Conservation (phyloP, 64 coral and sea anemone species). For the Anthopleura sola region DNA sequence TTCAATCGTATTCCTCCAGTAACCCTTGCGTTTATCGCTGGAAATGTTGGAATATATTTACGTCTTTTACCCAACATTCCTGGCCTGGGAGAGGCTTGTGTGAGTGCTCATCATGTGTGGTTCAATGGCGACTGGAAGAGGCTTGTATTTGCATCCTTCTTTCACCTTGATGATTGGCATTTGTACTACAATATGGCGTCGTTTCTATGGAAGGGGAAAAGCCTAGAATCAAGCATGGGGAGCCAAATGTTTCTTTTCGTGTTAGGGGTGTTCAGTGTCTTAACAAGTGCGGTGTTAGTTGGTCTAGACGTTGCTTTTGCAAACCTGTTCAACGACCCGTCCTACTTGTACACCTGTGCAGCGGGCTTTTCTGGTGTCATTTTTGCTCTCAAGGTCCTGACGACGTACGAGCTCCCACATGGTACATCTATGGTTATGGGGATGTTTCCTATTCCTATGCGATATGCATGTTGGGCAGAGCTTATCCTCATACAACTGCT, state of each 20-base stretch:
- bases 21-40: conserved; percentile 77
- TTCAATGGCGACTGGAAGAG: conserved; percentile 88
- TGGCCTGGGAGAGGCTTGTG: conserved; percentile 79
- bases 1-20: conserved; percentile 84
- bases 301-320: conserved; percentile 77
- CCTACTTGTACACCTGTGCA: conserved; percentile 85
- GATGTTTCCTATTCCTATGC: conserved; percentile 82
- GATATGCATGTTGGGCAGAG: conserved; percentile 92
- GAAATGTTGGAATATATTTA: conserved; percentile 89
- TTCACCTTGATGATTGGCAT: conserved; percentile 91
- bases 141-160: conserved; percentile 80
- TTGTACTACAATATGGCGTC: conserved; percentile 99
- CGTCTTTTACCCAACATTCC: conserved; percentile 61
- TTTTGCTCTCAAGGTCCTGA: conserved; percentile 97
- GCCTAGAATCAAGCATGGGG: conserved; percentile 69
- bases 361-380: conserved; percentile 96
- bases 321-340: conserved; percentile 55
- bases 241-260: conserved; percentile 69
- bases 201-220: conserved; percentile 96
- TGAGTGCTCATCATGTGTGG: conserved; percentile 88
- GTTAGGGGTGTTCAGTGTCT: conserved; percentile 68
- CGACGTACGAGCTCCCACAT: conserved; percentile 84
- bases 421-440: conserved; percentile 77
- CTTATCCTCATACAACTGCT: conserved; percentile 85
- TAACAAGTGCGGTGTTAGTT: conserved; percentile 74